Base-by-base conservation (phyloP, 2,888 invertebrate species). In the Mesorhabditis belari region DNA sequence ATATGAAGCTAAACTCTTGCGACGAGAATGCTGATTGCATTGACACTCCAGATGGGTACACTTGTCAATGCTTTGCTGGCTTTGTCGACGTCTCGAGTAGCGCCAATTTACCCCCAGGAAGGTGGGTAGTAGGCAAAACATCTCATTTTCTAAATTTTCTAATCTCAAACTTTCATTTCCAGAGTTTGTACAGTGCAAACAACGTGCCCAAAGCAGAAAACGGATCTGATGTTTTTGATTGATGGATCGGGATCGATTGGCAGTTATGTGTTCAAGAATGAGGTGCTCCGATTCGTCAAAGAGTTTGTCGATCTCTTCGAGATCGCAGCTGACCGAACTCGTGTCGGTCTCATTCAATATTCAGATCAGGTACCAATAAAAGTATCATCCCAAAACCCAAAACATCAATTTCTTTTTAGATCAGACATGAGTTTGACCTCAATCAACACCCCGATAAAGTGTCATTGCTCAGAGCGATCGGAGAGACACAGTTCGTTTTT, bases 191-290 rank as follows among this genome's bases (percentile, higher is more conserved):
- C 80, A 1, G 77, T 80, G 9, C 76, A 80, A 59, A 80, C 80
- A 2, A 70, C 75, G 3, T 81, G 79, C 61, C 77, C 76, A 17
- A 76, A 77, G 50, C 80, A 80, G 63, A 73, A 71, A 63, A 80
- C 81, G 9, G 81, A 80, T 60, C 70, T 81, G 25, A 75, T 81
- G 62, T 81, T 81, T 69, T 63, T 81, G 44, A 73, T 81, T 60
- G 81, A 81, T 67, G 81, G 81, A 4, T 76, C 76, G 55, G 81
- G 81, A 55, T 80, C 79, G 21, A 81, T 81, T 64, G 81, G 81
- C 26, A 76, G 76, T 0, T 79, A 76, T 57, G 76, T 79, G 19
- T 81, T 81, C 74, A 74, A 76, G 61, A 70, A 75, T 62, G 81
- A 81, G 61, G 76, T 78, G 19, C 72, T 80, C 17, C 77, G 80